Base-by-base conservation (phyloP, 1,140 invertebrate species). In the Druon quercuslanigerum region DNA sequence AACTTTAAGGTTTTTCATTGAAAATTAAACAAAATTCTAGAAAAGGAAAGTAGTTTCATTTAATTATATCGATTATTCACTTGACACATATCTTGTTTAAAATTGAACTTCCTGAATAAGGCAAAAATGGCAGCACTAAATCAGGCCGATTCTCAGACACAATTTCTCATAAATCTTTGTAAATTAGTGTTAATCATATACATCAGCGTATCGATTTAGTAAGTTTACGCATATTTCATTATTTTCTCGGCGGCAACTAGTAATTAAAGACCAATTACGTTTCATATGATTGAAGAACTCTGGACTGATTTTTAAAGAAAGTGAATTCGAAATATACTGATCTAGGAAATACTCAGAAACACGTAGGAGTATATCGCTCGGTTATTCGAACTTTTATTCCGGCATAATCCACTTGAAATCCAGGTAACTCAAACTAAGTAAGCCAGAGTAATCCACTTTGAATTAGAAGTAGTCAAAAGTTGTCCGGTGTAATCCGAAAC, bases 261-360 rank as follows among this genome's bases (percentile, higher is more conserved):
- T 66, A 40, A 66, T 66, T 66, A 66, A 66, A n/a, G 25, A 9
- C 60, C 60, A 66, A 66, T 66, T 66, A 66, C 33, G 60, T 66
- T 25, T 16, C 60, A 66, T n/a, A 66, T 66, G 40, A 25, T 66
- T 66, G 60, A 33, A 14, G 60, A 40, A n/a, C 25, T 66, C 60
- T 40, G 40, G 14, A n/a, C 9, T 66, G 25, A 66, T 40, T 66
- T 66, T 66, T 66, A 66, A 66, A 40, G 40, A 40, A 25, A 66
- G 57, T 66, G 60, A 66, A 46, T 66, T 66, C 40, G 25, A 13
- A 66, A 40, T 66, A 66, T 66, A 40, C 9, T n/a, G 33, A 40
- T 66, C 33, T 40, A n/a, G 33, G 60, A 13, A 46, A 7, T 11
- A 40, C 8, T 33, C 9, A 40, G 33, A n/a, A 66, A 33, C 6